A percentile compares a stretch with the other conserved stretches of the same genome.
These are phyloP conservation scores for Plutella xylostella DNA, from an alignment of 2,888 invertebrate species.

Conservation along the genomic window DNA sequence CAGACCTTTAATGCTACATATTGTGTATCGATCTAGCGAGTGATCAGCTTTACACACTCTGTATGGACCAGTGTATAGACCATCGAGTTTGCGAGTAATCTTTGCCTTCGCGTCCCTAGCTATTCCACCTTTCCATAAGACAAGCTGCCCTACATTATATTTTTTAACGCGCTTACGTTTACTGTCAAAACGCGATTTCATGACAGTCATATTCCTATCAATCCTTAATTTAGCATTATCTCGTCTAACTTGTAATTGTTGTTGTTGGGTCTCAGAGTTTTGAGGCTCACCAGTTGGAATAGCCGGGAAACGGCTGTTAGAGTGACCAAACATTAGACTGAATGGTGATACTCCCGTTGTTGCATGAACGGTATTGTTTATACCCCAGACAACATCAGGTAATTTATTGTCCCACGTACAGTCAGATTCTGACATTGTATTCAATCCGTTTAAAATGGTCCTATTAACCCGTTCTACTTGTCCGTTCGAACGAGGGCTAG, in stretches of 20 bases:
- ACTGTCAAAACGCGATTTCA: neutral
- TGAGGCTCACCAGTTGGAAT: neutral
- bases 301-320: neutral
- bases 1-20: too few relatives aligned
- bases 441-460: neutral
- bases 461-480: neutral
- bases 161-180: neutral
- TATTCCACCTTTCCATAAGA: neutral
- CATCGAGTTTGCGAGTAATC: neutral
- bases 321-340: conserved; percentile 1
- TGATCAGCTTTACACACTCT: too few relatives aligned
- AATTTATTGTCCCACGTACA: neutral
- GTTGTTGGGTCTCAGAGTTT: neutral
- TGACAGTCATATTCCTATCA: neutral
- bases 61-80: neutral
- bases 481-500: neutral
- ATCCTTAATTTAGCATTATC: neutral
- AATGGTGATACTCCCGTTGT: conserved; percentile 5
- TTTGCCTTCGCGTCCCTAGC: neutral
- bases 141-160: neutral
- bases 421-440: neutral
- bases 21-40: too few relatives aligned
- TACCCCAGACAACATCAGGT: neutral
- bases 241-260: neutral
- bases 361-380: neutral